These are phyloP conservation scores for Dromas ardeola DNA, from an alignment of 2,113 vertebrate genomes.

Conservation along the genomic window DNA sequence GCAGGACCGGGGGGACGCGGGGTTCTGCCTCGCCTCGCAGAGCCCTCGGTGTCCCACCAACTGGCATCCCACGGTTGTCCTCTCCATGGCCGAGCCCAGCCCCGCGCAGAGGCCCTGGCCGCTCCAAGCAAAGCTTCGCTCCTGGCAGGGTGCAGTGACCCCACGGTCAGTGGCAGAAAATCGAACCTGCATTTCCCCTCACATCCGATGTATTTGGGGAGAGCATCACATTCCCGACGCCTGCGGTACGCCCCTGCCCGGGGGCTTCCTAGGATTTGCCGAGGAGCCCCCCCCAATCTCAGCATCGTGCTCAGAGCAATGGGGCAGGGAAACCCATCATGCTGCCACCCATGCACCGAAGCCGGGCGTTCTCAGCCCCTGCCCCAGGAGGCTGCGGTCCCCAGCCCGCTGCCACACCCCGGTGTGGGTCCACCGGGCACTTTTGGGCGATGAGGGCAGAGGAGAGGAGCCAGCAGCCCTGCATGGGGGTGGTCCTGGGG, in stretches of 20 bases:
- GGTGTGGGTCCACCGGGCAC: background rate
- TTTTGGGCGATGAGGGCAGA: background rate
- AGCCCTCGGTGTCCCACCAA: background rate
- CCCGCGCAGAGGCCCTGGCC: background rate
- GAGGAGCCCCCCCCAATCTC: background rate
- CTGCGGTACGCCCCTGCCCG: background rate
- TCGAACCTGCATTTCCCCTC: background rate
- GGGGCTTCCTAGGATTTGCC: background rate
- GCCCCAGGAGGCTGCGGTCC: background rate
- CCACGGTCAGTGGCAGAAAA: background rate
- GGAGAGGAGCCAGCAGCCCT: background rate
- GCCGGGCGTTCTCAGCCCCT: background rate
- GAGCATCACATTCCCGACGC: background rate
- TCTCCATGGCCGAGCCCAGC: background rate
- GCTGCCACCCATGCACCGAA: background rate
- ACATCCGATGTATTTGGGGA: background rate
- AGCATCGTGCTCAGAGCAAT: background rate
- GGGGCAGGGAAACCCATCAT: background rate
- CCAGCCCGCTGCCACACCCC: background rate
- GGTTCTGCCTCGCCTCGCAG: background rate
- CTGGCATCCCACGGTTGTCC: background rate
- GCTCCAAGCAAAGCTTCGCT: background rate
- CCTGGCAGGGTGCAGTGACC: background rate
- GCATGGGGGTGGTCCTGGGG: background rate
- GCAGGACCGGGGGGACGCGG: background rate